Evolutionary conservation across 2,113 vertebrate species (phyloP).

Genomic region (Psittacara wagleri): DNA sequence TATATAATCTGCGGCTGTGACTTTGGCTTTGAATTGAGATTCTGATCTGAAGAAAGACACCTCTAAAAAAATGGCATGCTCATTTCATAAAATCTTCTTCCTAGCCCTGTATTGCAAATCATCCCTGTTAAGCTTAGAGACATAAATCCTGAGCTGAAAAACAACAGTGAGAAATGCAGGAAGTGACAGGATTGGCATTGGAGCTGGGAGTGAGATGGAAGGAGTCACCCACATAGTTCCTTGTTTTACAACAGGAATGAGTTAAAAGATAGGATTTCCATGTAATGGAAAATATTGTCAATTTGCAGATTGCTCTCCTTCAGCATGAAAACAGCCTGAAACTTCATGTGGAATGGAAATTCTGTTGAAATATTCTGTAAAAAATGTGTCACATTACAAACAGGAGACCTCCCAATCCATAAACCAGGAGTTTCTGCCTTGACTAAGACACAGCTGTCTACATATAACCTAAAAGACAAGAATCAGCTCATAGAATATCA

Average conservation of each 20-base stretch:
- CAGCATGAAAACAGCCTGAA: slow-evolving; percentile 19
- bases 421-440: slow-evolving; percentile 3
- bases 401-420: not conserved
- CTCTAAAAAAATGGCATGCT: not conserved
- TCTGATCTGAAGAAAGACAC: not conserved
- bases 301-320: not conserved
- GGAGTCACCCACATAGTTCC: not conserved
- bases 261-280: slow-evolving; percentile 33
- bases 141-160: not conserved
- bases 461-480: not conserved
- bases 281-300: slow-evolving; percentile 33
- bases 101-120: not conserved
- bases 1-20: not conserved
- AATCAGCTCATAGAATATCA: not conserved
- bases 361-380: slow-evolving; percentile 34
- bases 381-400: slow-evolving; percentile 35
- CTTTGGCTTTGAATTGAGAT: not conserved
- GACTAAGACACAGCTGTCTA: not conserved
- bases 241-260: not conserved
- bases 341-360: slow-evolving; percentile 42
- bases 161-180: not conserved
- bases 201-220: not conserved
- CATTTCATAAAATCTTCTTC: not conserved
- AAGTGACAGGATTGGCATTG: not conserved
- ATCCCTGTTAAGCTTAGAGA: not conserved